Evolutionary conservation across 2,888 invertebrate genomes (phyloP).

Genomic region (Pristionchus arcanus): DNA sequence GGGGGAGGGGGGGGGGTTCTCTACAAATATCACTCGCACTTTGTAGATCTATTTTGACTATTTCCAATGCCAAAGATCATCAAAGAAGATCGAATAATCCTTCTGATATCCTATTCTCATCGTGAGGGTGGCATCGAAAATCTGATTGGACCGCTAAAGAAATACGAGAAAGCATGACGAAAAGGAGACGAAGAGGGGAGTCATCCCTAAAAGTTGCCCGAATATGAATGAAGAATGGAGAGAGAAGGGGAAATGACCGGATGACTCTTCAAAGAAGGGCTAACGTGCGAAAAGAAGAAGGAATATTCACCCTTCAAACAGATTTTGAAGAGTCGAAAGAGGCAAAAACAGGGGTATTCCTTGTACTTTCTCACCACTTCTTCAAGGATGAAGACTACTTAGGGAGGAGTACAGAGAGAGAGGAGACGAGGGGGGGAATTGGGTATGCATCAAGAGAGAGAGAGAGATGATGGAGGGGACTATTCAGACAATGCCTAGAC

Average conservation of each 20-base stretch:
- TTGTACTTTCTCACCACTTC: background rate
- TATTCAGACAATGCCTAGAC: constrained; percentile 1
- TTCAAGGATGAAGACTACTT: background rate
- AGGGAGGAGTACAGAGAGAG: background rate
- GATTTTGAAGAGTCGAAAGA: background rate
- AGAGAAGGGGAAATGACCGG: background rate
- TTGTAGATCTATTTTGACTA: too few relatives aligned
- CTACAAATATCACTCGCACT: too few relatives aligned
- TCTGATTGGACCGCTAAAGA: constrained; percentile 11
- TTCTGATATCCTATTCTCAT: background rate
- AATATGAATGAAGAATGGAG: constrained; percentile 6
- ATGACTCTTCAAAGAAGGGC: background rate
- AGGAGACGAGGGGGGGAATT: background rate
- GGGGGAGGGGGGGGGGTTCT: too few relatives aligned
- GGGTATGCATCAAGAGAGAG: constrained; percentile 25
- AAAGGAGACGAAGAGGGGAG: background rate
- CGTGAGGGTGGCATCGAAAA: background rate
- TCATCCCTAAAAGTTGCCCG: background rate
- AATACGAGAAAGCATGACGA: constrained; percentile 20
- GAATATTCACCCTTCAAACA: background rate
- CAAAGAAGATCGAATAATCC: too few relatives aligned
- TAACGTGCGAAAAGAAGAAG: background rate
- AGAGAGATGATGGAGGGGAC: constrained; percentile 4
- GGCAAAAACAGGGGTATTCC: constrained; percentile 11
- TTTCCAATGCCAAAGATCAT: too few relatives aligned